Evolutionary conservation across 2,797 vertebrate genomes (phyloP), one percentile per base, ranked within the genome.

Genomic region (Acestrorhynchus altus): DNA sequence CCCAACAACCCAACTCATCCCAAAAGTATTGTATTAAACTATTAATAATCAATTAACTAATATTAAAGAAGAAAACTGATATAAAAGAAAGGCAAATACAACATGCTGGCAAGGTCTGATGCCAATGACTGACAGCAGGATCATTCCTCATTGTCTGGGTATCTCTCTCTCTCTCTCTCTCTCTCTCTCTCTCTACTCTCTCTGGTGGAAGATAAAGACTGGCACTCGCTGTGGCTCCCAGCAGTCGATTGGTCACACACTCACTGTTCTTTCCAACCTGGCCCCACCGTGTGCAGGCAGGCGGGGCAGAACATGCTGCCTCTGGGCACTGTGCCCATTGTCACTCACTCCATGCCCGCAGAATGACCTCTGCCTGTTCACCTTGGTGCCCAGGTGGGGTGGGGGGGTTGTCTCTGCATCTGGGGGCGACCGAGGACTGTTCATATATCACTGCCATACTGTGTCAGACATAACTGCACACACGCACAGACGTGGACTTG

Each of bases 261-360:
- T 44, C 59, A 65, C 26, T 64, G 35, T 46, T 71, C 46, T 56
- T 71, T 76, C 65, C 71, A 60, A 60, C 78, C 65, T 80, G 20
- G 46, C 28, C 16, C 8, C 60, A 15, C 40, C 65, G 57, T 4
- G 28, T 74, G 28, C 67, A 65, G 47, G 4, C 5, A 46, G 49
- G 70, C 18, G 39, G 13, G 22, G 35, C 65, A 72, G 70, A 49
- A 28, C 80, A 47, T 74, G 66, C 72, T 80, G 76, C 31, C 72
- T 76, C 40, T 51, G 54, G 80, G 82, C 82, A 74, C 39, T 18
- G 42, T 79, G 78, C 80, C 76, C 26, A 20, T 57, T 49, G 64
- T 77, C 59, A 60, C 74, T 52, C 75, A 66, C 31, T 63, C 47
- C n/a, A 44, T 59, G 13, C 39, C 66, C 42, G 28, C 65, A 65